Evolutionary conservation across 2,888 invertebrate genomes (phyloP).

Genomic region (Hololepta plana): DNA sequence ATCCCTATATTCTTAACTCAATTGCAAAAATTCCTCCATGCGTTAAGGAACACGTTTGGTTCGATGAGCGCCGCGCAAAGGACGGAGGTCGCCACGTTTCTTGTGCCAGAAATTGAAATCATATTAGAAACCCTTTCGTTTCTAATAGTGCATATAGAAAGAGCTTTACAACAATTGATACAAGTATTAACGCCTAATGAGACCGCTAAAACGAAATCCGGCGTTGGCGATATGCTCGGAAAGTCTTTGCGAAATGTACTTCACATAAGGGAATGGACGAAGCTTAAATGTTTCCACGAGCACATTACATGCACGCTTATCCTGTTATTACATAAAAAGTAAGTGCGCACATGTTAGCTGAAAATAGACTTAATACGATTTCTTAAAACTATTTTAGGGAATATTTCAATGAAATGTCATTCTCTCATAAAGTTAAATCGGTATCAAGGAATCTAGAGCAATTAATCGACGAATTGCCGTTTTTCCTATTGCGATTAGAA

Average conservation of each 20-base stretch:
- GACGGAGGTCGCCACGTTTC: slow-evolving; percentile 41
- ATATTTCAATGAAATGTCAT: slow-evolving; percentile 40
- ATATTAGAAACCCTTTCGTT: slow-evolving; percentile 38
- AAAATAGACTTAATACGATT: not conserved
- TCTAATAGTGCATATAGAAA: slow-evolving; percentile 38
- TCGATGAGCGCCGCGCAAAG: slow-evolving; percentile 37
- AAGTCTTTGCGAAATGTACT: slow-evolving; percentile 24
- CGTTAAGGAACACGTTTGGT: slow-evolving; percentile 37
- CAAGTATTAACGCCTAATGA: slow-evolving; percentile 23
- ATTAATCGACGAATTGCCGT: slow-evolving; percentile 41
- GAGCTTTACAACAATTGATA: slow-evolving; percentile 41
- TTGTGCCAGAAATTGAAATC: slow-evolving; percentile 49
- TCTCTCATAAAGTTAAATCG: slow-evolving; percentile 37
- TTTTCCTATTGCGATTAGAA: slow-evolving; percentile 39
- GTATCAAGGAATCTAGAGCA: slow-evolving; percentile 42
- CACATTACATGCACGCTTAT: slow-evolving; percentile 33
- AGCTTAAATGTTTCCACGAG: slow-evolving; percentile 34
- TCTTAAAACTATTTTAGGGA: slow-evolving; percentile 25
- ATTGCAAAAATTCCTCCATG: slow-evolving; percentile 38
- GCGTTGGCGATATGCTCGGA: slow-evolving; percentile 18
- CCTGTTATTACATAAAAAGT: slow-evolving; percentile 37
- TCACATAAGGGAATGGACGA: slow-evolving; percentile 34
- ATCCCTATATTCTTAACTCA: slow-evolving; percentile 47
- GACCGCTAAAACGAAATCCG: slow-evolving; percentile 13
- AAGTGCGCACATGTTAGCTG: slow-evolving; percentile 19